A percentile compares a stretch with the other conserved stretches of the same genome.
Conservation (phyloP, 2,888 invertebrate genomes). For the Drosophila villosipedis region DNA sequence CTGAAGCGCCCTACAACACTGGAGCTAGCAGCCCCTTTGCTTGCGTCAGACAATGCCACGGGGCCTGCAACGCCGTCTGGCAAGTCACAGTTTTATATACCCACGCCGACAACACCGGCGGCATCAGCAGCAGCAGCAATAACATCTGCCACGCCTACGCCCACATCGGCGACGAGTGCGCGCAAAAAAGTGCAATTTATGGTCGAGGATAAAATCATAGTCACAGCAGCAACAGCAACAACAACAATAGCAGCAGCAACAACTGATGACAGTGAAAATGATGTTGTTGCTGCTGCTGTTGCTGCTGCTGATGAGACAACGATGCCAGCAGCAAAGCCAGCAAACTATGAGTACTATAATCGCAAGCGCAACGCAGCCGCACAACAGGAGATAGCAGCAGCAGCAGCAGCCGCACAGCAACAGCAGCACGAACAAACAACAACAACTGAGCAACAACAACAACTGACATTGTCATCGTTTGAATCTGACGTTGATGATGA, state of each 20-base stretch:
- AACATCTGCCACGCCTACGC: slow-evolving; percentile 84
- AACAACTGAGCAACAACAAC: slow-evolving; percentile 44
- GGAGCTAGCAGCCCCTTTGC: slow-evolving; percentile 74
- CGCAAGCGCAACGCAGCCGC: slow-evolving; percentile 72
- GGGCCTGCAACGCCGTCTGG: slow-evolving; percentile 62
- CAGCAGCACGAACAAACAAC: slow-evolving; percentile 25
- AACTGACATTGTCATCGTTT: slow-evolving; percentile 63
- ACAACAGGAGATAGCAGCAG: slow-evolving; percentile 52
- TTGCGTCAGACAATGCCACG: slow-evolving; percentile 43
- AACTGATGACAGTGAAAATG: slow-evolving; percentile 67
- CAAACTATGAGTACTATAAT: slow-evolving; percentile 83
- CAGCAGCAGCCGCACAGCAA: slow-evolving; percentile 24
- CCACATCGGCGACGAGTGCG: slow-evolving; percentile 82
- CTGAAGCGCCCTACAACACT: slow-evolving; percentile 86
- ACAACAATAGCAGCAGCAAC: slow-evolving; percentile 52
- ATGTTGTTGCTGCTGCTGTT: slow-evolving; percentile 27
- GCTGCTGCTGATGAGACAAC: slow-evolving; percentile 49
- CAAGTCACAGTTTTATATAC: slow-evolving; percentile 82
- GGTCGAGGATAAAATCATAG: slow-evolving; percentile 87
- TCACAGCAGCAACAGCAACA: slow-evolving; percentile 27
- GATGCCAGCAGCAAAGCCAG: slow-evolving; percentile 25
- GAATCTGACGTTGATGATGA: slow-evolving; percentile 74
- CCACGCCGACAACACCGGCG: slow-evolving; percentile 84
- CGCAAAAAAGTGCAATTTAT: slow-evolving; percentile 91
- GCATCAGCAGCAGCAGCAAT: slow-evolving; percentile 18